Conservation (phyloP, 1,140 invertebrate species). For the honey bee (Apis mellifera) region DNA sequence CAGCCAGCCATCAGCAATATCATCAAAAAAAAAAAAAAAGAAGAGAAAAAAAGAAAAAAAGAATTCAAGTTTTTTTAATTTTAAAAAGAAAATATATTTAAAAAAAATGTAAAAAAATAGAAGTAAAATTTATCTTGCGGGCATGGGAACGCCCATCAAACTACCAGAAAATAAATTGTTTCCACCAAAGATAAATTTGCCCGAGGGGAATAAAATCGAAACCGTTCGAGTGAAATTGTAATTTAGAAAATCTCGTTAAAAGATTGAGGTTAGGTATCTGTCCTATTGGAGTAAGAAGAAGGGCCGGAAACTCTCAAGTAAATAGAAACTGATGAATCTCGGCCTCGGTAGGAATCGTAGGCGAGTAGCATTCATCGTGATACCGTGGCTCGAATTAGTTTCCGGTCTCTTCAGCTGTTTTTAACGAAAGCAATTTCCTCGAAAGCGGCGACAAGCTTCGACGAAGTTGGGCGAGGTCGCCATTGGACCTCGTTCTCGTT, state of each 20-base stretch:
- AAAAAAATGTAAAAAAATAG: no score
- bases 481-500: neutral
- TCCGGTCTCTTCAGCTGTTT: constrained; percentile 8
- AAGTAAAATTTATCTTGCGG: no score
- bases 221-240: neutral
- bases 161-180: neutral
- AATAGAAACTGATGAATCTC: constrained; percentile 23
- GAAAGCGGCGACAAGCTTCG: constrained; percentile 1
- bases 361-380: constrained; percentile 10
- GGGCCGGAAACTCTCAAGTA: neutral
- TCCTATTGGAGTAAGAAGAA: neutral
- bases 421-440: constrained; percentile 35
- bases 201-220: neutral
- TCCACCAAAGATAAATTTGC: neutral
- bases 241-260: constrained; percentile 11
- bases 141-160: neutral
- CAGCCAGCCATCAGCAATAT: no score
- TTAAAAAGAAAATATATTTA: no score
- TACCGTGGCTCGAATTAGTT: constrained; percentile 33
- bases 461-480: neutral
- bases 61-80: no score
- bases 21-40: no score
- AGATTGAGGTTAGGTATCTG: neutral
- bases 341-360: neutral
- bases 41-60: no score